These are phyloP conservation scores for Melangyna quadrimaculata DNA, from an alignment of 2,888 invertebrate genomes.

Conservation along the genomic window DNA sequence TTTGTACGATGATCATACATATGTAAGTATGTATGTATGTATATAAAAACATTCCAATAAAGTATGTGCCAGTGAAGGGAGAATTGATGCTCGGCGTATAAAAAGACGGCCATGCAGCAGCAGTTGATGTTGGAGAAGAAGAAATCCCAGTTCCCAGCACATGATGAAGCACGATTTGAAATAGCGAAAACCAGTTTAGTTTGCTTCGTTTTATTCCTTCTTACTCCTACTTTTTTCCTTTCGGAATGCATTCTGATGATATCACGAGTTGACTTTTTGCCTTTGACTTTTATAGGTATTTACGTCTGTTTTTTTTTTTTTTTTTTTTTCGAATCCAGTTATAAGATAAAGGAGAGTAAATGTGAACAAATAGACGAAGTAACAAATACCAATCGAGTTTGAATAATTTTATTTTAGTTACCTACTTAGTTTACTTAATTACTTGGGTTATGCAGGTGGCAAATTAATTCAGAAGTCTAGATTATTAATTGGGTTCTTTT, in stretches of 20 bases:
- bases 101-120: neutral
- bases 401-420: constrained; percentile 58
- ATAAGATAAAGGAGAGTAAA: neutral
- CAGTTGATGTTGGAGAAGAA: constrained; percentile 8
- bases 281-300: constrained; percentile 67
- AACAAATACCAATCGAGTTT: constrained; percentile 62
- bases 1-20: constrained; percentile 21
- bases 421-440: constrained; percentile 36
- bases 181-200: constrained; percentile 66
- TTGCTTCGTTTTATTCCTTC: constrained; percentile 39
- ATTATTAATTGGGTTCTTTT: neutral
- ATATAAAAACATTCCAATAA: constrained; percentile 64
- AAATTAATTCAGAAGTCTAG: neutral
- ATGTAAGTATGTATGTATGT: too few species aligned
- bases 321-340: neutral
- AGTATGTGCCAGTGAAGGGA: constrained; percentile 15
- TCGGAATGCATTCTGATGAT: constrained; percentile 62
- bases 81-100: constrained; percentile 1
- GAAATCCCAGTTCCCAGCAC: constrained; percentile 40
- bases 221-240: constrained; percentile 11
- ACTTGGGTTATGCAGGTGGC: constrained; percentile 37
- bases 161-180: constrained; percentile 64
- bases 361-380: neutral
- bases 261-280: constrained; percentile 71
- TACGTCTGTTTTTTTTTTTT: constrained; percentile 36